Percentiles rank a stretch among this genome's conserved stretches.
Conservation (phyloP, 2,888 invertebrate genomes). For the Liposcelis brunnea region DNA sequence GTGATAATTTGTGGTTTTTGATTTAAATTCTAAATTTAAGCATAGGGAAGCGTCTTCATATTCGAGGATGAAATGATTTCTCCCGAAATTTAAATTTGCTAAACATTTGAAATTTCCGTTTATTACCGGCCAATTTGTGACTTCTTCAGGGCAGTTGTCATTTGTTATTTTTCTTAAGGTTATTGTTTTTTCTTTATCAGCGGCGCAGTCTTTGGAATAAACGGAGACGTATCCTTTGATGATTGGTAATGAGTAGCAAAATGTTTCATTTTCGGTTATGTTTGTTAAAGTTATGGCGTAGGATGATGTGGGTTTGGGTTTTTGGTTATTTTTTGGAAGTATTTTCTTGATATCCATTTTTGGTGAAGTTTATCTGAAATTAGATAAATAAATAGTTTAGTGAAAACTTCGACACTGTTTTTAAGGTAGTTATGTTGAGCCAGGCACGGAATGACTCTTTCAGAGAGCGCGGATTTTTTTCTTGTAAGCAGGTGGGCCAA, state of each 20-base stretch:
- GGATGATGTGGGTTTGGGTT: too few species aligned
- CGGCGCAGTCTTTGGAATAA: background rate
- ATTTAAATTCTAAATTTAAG: constrained; percentile 37
- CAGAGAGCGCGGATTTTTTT: too few species aligned
- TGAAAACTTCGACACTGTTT: too few species aligned
- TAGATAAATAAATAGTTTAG: too few species aligned
- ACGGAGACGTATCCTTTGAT: constrained; percentile 37
- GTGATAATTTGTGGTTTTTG: constrained; percentile 37
- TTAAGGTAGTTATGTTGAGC: too few species aligned
- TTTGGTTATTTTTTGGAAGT: too few species aligned
- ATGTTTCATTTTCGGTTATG: constrained; percentile 39
- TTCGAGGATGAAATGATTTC: constrained; percentile 42
- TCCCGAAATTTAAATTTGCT: constrained; percentile 41
- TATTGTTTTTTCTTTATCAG: constrained; percentile 1
- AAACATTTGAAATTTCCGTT: constrained; percentile 53
- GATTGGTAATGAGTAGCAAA: constrained; percentile 41
- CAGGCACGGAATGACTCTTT: too few species aligned
- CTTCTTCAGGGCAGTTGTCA: background rate
- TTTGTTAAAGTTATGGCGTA: constrained; percentile 28
- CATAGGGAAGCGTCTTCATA: constrained; percentile 33
- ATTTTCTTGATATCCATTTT: too few species aligned
- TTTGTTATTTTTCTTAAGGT: constrained; percentile 12
- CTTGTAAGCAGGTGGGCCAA: too few species aligned
- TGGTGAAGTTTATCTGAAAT: too few species aligned
- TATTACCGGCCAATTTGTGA: constrained; percentile 36